phyloP scores from a whole-genome alignment of 2,113 vertebrate genomes.

The Tringa solitaria region DNA sequence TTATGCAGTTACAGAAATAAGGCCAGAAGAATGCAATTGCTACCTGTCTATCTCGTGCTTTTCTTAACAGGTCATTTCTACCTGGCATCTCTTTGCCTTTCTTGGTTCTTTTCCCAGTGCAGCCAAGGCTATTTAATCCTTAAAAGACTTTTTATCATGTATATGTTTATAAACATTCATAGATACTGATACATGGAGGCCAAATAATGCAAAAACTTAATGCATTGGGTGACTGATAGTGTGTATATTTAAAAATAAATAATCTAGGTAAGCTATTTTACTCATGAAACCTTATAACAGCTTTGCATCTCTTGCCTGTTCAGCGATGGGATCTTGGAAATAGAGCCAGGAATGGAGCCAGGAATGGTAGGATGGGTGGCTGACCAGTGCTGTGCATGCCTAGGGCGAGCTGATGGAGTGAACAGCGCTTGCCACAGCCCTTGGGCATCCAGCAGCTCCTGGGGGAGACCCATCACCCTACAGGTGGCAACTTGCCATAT shows the following conservation, averaged over 20 bases:
- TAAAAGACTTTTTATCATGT: background rate
- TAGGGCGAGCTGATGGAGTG: fast-evolving
- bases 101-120: background rate
- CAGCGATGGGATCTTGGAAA: background rate
- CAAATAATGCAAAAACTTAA: background rate
- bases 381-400: fast-evolving
- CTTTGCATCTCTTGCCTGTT: background rate
- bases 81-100: background rate
- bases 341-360: background rate
- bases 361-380: background rate
- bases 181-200: background rate
- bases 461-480: fast-evolving
- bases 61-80: background rate
- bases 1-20: background rate
- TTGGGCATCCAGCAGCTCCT: background rate
- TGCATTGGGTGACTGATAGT: background rate
- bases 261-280: background rate
- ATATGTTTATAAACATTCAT: background rate
- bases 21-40: background rate
- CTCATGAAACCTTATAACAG: background rate
- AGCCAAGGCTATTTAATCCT: background rate
- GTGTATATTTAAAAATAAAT: background rate
- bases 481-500: no score
- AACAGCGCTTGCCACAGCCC: background rate
- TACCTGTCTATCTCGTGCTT: background rate